Evolutionary conservation across 2,888 invertebrate species (phyloP), one percentile per base, ranked within the genome.

Genomic region (Chrysolina oricalcia): DNA sequence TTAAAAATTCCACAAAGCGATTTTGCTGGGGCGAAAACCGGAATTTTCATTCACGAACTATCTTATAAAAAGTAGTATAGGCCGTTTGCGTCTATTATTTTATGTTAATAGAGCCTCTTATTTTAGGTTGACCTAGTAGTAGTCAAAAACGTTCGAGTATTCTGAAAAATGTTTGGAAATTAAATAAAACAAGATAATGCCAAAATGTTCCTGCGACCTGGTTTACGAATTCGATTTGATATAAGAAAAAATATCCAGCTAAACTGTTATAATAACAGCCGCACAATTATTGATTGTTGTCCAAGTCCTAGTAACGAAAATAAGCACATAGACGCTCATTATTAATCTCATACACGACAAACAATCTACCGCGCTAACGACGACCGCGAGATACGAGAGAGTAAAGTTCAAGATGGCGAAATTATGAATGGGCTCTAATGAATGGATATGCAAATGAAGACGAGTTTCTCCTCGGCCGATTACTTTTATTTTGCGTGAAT

Each of bases 371-470:
- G 59, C 27, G 41, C 50, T 70, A 65, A 70, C 23, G 59, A 59
- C 17, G 59, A n/a, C 59, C 59, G n/a, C n/a, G n/a, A n/a, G n/a
- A n/a, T n/a, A n/a, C n/a, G 35, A 59, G 77, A 77, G 79, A 76
- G 80, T 79, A 80, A 76, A 76, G 77, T 76, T 67, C 79, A 73
- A 70, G 68, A 76, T 74, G 65, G 73, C 71, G 79, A 78, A 76
- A 79, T 77, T 77, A 82, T 82, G 82, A 82, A 82, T 82, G 81
- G 65, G 70, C 66, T 76, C 70, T 78, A 78, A 80, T 82, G 80
- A 82, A 81, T 82, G 82, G 75, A 74, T 80, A 82, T 82, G 81
- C 82, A 80, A 82, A 82, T 81, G 75, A 73, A 70, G 74, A 78
- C 75, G 72, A 73, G 76, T 78, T 80, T 75, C 72, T 70, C 75